Evolutionary conservation across 53 echinoderm and acorn worm genomes (phyloP), one percentile per base, ranked within the genome.

Genomic region (Paracentrotus lividus): DNA sequence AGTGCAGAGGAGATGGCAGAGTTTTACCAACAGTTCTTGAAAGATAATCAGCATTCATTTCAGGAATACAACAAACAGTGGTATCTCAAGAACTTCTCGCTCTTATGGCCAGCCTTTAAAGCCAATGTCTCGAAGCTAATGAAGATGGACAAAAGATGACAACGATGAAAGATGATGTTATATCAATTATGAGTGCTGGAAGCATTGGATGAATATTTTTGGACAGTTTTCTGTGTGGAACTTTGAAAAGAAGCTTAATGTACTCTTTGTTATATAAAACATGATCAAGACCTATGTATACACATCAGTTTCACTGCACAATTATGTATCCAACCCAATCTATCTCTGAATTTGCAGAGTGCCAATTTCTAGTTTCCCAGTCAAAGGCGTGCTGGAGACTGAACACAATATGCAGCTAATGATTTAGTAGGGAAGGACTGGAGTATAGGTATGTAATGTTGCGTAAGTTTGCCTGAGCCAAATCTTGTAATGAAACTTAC

Each of bases 1-100:
- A 95, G 96, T 81, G 90, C 98, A 51, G 98, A 98, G 72, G 97
- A 98, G 76, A 95, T 96, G 95, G 97, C 98, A 27, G 93, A 98
- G 92, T 98, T 98, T 91, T 98, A 98, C 94, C 92, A 90, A 90
- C 78, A 96, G 42, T 98, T 98, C 69, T 92, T 98, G 23, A 93
- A 96, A 67, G 95, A 98, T 29, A 94, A 97, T 43, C 94, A 94
- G 6, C 59, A 95, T 5, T 93, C 75, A 42, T 95, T 98, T n/a
- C 76, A 68, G 77, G 92, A 69, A 8, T 98, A 98, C 85, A 98
- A 98, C 94, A 93, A 91, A 69, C 93, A 97, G 23, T 98, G 98
- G 98, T 98, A 98, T 90, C 76, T 93, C 26, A 93, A 86, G 88
- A 98, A 98, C 93, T 94, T 97, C 49, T 95, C 90, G 43, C 95